Percentiles rank a stretch among this genome's conserved stretches.
Conservation (phyloP, 2,797 vertebrate genomes). For the Atherinosoma microstoma region DNA sequence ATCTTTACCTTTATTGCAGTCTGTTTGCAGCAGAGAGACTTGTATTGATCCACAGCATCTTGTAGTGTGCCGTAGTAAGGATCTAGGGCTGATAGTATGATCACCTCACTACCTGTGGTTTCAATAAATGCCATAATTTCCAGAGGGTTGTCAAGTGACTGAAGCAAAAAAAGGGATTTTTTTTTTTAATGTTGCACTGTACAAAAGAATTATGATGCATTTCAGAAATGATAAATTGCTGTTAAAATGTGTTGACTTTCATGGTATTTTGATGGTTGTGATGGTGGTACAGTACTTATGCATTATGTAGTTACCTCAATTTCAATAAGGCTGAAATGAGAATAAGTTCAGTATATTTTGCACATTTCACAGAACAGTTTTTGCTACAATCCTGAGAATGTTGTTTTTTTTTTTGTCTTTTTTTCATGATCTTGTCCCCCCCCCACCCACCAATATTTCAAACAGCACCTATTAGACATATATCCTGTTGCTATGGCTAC, state of each 20-base stretch:
- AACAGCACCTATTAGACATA: constrained; percentile 6
- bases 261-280: constrained; percentile 37
- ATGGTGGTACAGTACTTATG: constrained; percentile 49
- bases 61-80: constrained; percentile 18
- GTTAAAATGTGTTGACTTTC: constrained; percentile 43
- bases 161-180: constrained; percentile 16
- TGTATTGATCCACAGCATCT: constrained; percentile 45
- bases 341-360: constrained; percentile 43
- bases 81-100: constrained; percentile 36
- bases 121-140: constrained; percentile 30
- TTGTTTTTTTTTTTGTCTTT: neutral
- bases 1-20: constrained; percentile 36
- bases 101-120: constrained; percentile 19
- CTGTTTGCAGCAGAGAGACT: constrained; percentile 36
- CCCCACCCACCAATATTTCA: neutral
- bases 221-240: constrained; percentile 49
- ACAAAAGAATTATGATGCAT: constrained; percentile 29
- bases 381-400: constrained; percentile 38
- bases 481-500: constrained; percentile 16
- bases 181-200: constrained; percentile 24
- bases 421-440: constrained; percentile 11
- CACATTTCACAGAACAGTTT: constrained; percentile 29
- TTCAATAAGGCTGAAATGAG: constrained; percentile 42
- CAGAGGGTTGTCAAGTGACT: constrained; percentile 12
- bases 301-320: constrained; percentile 60